phyloP scores from a whole-genome alignment of 2,888 invertebrate species.

The Nipponacmea schrenckii region DNA sequence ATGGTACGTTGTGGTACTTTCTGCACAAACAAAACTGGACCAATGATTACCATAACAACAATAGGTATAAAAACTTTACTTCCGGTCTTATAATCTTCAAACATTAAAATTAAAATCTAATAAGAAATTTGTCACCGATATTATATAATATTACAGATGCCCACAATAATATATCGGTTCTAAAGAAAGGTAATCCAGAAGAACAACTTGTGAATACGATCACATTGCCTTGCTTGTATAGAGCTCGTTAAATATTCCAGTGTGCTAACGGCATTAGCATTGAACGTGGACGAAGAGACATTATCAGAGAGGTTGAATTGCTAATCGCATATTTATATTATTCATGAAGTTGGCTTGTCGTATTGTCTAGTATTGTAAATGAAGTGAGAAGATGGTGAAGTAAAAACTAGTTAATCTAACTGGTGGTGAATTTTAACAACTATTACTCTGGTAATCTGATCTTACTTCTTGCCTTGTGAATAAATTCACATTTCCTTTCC shows the following conservation, averaged over 20 bases:
- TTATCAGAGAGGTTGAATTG: conserved; percentile 30
- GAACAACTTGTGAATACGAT: too few relatives aligned
- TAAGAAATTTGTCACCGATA: too few relatives aligned
- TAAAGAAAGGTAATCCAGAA: too few relatives aligned
- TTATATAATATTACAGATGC: too few relatives aligned
- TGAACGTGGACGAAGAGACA: conserved; percentile 10
- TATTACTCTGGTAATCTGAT: conserved; percentile 34
- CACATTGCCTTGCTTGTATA: too few relatives aligned
- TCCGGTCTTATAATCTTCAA: not conserved
- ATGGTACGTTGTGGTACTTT: too few relatives aligned
- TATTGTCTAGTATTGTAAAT: conserved; percentile 39
- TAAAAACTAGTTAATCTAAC: conserved; percentile 40
- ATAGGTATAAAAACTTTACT: not conserved
- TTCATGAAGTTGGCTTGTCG: conserved; percentile 37
- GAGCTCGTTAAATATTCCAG: conserved; percentile 20
- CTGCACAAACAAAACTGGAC: not conserved
- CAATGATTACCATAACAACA: not conserved
- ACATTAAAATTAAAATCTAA: not conserved
- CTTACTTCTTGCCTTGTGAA: conserved; percentile 34
- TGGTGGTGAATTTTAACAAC: conserved; percentile 44
- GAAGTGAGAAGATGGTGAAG: conserved; percentile 37
- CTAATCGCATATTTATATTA: conserved; percentile 45
- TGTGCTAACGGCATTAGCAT: conserved; percentile 11
- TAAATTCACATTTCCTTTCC: conserved; percentile 25
- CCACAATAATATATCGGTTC: too few relatives aligned